Base-by-base conservation (phyloP, 2,113 vertebrate genomes). In the Bambusicola thoracicus region DNA sequence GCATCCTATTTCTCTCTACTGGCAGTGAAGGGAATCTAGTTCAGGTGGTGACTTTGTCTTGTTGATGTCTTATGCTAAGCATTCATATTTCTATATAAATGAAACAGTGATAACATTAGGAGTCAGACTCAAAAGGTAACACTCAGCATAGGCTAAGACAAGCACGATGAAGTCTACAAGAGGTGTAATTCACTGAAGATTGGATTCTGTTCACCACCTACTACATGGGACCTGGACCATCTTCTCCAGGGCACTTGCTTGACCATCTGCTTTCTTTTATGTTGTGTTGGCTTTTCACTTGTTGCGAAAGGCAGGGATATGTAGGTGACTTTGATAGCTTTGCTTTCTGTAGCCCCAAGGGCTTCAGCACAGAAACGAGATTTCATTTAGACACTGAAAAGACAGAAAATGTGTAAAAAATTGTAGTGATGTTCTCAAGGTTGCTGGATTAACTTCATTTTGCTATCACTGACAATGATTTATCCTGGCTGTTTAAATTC, bases 401-500 rank as follows among this genome's bases (percentile, higher is more conserved):
- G 87, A 91, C 4, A 87, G 67, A 91, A 80, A 95, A 91, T 63
- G 67, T 92, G 81, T 93, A 87, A 96, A 93, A 95, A 92, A 91
- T 80, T 18, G 29, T 72, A 91, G 40, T 67, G 78, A 66, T 89
- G 78, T 87, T 90, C 78, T 92, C 87, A 92, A 85, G 94, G 91
- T 91, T 92, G 67, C 82, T 93, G 92, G 81, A 85, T 89, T 89
- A 93, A 78, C 49, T 85, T 95, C 78, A 72, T 85, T 59, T 76
- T 89, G 85, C 89, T 94, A 56, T 74, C 81, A 87, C 85, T 93
- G 93, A 92, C 84, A 89, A 24, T 91, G 95, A 94, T 93, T 96
- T 96, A 94, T 94, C 93, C 82, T 67, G 85, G 91, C 93, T 83
- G 87, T 95, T 96, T 87, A 80, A 89, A 91, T 96, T 91, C 91